Percentiles rank a stretch among this genome's conserved stretches.
phyloP scores from a whole-genome alignment of 1,140 invertebrate genomes.

The Aporrectodea caliginosa region DNA sequence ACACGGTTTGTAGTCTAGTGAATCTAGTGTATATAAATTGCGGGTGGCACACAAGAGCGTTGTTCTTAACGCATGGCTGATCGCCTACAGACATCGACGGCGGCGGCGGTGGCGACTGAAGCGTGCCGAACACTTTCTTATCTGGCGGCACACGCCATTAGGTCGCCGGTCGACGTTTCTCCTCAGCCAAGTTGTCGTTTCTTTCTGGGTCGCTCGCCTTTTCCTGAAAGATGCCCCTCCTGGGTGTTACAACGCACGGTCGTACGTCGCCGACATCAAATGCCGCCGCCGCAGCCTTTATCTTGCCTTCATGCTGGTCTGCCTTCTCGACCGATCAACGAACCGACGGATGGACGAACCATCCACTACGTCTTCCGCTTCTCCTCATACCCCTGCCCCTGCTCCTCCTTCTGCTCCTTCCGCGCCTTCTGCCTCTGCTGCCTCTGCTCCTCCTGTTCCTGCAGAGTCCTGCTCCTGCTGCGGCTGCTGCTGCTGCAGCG shows the following conservation, averaged over 20 bases:
- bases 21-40: too few relatives aligned
- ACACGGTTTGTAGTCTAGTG: too few relatives aligned
- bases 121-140: not conserved
- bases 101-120: too few relatives aligned
- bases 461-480: too few relatives aligned
- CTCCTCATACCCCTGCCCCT: too few relatives aligned
- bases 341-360: too few relatives aligned
- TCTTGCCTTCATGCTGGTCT: not conserved
- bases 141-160: not conserved
- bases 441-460: too few relatives aligned
- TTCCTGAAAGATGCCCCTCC: not conserved
- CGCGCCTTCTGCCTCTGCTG: too few relatives aligned
- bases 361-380: not conserved
- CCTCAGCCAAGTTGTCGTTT: not conserved
- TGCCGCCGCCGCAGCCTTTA: too few relatives aligned
- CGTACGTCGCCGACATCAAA: not conserved
- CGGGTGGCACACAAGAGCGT: not conserved
- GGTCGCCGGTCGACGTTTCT: not conserved
- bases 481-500: too few relatives aligned
- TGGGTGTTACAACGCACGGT: too few relatives aligned
- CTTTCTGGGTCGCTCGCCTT: not conserved
- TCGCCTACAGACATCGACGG: not conserved
- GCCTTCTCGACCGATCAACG: not conserved
- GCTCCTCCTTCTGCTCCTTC: too few relatives aligned
- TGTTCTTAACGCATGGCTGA: not conserved